Conservation (phyloP, 2,888 invertebrate species). For the Lydus trimaculatus region DNA sequence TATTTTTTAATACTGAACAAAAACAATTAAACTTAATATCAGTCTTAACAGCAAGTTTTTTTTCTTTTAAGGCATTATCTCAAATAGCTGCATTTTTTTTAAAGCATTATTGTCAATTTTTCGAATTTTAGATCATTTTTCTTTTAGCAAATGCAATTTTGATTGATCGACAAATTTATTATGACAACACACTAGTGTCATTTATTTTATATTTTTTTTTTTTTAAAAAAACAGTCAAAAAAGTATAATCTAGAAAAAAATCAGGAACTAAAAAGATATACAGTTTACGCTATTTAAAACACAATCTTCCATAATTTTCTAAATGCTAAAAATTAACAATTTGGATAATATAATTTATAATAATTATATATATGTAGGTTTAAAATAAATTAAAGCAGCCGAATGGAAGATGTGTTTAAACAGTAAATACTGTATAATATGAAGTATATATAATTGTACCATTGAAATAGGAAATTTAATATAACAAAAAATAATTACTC, state of each 20-base stretch:
- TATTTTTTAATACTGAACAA: slow-evolving; percentile 5
- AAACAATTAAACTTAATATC: slow-evolving; percentile 2
- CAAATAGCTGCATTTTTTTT: slow-evolving; percentile 2
- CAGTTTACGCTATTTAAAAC: neutral
- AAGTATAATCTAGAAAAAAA: slow-evolving; percentile 3
- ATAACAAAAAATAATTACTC: slow-evolving; percentile 19
- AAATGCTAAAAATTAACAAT: neutral
- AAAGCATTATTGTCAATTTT: neutral
- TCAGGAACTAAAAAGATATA: neutral
- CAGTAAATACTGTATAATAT: slow-evolving; percentile 41
- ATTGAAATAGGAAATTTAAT: slow-evolving; percentile 42
- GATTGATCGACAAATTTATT: neutral
- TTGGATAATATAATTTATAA: too few relatives aligned
- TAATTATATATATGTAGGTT: too few relatives aligned
- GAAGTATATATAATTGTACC: slow-evolving; percentile 45
- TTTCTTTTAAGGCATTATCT: slow-evolving; percentile 7
- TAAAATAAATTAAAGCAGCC: neutral
- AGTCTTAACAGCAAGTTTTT: neutral
- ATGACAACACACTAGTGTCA: neutral
- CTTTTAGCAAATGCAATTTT: slow-evolving; percentile 3
- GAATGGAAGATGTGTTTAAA: slow-evolving; percentile 3
- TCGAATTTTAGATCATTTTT: neutral
- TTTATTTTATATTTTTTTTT: too few relatives aligned
- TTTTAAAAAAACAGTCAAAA: neutral
- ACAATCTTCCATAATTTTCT: neutral